Evolutionary conservation across 2,888 invertebrate species (phyloP).

Genomic region (Acleris literana): DNA sequence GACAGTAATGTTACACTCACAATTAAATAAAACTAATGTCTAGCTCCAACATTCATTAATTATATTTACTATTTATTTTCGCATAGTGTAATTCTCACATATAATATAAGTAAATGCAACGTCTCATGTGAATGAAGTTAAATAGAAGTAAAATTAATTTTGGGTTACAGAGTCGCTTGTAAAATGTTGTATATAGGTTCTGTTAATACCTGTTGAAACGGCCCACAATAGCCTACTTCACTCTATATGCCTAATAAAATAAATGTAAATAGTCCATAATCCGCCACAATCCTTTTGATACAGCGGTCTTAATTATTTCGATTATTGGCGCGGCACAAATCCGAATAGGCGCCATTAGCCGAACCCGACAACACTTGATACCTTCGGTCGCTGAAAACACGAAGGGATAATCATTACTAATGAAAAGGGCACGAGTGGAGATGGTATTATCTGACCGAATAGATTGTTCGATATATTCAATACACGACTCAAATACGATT

Average conservation of each 20-base stretch:
- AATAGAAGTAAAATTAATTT: too few species aligned
- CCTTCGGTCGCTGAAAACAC: conserved; percentile 31
- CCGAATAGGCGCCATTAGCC: conserved; percentile 32
- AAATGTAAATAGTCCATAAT: conserved; percentile 24
- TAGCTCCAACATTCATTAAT: too few species aligned
- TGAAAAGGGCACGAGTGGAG: conserved; percentile 35
- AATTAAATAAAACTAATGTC: too few species aligned
- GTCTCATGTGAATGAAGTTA: too few species aligned
- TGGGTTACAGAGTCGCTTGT: too few species aligned
- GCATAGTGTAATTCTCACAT: too few species aligned
- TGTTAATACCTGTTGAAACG: too few species aligned
- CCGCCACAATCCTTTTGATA: conserved; percentile 23
- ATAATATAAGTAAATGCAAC: too few species aligned
- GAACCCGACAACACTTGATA: conserved; percentile 33
- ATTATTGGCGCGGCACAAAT: conserved; percentile 18
- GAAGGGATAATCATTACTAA: conserved; percentile 38
- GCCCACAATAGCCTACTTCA: not conserved
- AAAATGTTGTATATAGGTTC: too few species aligned
- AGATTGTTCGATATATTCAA: conserved; percentile 34
- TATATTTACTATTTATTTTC: too few species aligned
- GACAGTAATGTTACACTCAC: too few species aligned
- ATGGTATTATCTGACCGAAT: conserved; percentile 36
- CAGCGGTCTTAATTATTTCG: conserved; percentile 32
- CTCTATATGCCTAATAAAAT: conserved; percentile 5
- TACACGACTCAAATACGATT: conserved; percentile 27